Conservation (phyloP, 2,113 vertebrate species). For the Xiphias gladius region DNA sequence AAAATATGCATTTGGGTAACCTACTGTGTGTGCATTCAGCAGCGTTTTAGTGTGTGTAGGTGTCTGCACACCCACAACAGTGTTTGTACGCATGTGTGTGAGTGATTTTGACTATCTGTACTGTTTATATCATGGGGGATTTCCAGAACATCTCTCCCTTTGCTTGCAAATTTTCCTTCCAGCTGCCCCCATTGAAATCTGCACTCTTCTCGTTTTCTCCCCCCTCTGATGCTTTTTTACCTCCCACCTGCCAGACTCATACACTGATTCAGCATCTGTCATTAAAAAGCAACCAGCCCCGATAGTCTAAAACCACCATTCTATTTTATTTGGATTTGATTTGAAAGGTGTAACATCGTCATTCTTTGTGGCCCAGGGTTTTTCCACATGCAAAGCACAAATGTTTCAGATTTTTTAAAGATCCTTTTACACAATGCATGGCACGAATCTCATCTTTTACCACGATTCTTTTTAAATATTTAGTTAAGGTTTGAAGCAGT, state of each 20-base stretch:
- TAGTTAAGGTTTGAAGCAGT: neutral
- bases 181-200: conserved; percentile 44
- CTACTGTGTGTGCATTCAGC: conserved; percentile 61
- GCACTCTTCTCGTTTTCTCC: conserved; percentile 6
- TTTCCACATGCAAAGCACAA: conserved; percentile 24
- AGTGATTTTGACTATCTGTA: conserved; percentile 33
- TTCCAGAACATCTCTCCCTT: conserved; percentile 58
- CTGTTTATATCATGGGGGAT: conserved; percentile 55
- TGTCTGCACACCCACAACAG: conserved; percentile 32
- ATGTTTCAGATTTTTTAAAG: neutral
- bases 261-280: conserved; percentile 46
- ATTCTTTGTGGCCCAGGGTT: conserved; percentile 20
- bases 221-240: conserved; percentile 38
- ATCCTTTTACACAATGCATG: neutral
- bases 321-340: conserved; percentile 52
- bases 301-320: conserved; percentile 19
- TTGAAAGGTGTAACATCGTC: conserved; percentile 42
- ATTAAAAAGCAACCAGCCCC: conserved; percentile 30
- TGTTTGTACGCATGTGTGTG: conserved; percentile 25
- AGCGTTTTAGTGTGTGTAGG: conserved; percentile 59
- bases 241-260: conserved; percentile 56
- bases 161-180: conserved; percentile 44
- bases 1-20: conserved; percentile 70
- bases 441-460: neutral
- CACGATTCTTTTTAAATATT: neutral